phyloP scores from a whole-genome alignment of 2,113 vertebrate species.

The Misgurnus mizolepis region DNA sequence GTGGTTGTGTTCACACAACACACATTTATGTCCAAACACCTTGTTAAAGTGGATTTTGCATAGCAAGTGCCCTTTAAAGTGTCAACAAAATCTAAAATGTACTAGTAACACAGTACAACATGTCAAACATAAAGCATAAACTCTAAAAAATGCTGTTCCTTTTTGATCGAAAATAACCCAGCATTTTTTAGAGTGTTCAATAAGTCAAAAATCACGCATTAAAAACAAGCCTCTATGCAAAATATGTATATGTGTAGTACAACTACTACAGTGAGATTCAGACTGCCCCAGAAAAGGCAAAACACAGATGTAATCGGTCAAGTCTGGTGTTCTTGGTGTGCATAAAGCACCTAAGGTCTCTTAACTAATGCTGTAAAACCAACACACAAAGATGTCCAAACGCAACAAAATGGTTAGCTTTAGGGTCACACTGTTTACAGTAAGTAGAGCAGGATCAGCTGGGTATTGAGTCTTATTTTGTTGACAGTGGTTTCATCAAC shows the following conservation, averaged over 20 bases:
- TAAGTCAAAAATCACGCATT: background rate
- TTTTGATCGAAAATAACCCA: no score
- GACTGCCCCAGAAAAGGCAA: constrained; percentile 10
- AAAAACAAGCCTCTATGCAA: background rate
- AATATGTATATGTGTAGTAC: background rate
- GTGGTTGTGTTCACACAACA: no score
- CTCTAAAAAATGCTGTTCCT: no score
- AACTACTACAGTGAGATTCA: constrained; percentile 6
- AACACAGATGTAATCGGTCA: constrained; percentile 25
- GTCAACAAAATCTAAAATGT: no score
- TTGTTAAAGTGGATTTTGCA: no score
- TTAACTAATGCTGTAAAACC: background rate
- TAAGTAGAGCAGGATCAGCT: background rate
- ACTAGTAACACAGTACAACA: background rate
- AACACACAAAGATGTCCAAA: background rate
- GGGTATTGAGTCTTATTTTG: background rate
- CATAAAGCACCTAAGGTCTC: background rate
- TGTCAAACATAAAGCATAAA: background rate
- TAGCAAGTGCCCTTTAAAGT: no score
- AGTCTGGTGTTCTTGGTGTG: background rate
- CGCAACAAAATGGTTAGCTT: background rate
- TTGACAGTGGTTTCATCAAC: background rate
- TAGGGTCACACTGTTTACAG: constrained; percentile 21
- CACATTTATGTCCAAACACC: no score
- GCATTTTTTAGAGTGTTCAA: no score